A percentile compares a stretch with the other conserved stretches of the same genome.
phyloP scores from a whole-genome alignment of 92 coral and sea anemone species.

The Paramuricea clavata region DNA sequence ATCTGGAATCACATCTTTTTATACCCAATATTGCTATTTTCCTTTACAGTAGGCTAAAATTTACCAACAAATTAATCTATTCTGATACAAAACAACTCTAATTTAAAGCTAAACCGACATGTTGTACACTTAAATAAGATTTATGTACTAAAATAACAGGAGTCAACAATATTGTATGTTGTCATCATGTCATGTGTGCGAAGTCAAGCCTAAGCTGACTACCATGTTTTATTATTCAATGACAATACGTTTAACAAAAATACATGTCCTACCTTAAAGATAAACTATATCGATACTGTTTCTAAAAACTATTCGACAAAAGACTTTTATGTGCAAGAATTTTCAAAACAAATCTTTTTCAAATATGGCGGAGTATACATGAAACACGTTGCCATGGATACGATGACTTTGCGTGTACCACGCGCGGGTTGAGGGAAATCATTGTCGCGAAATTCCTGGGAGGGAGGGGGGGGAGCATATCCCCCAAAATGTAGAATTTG shows the following conservation, averaged over 20 bases:
- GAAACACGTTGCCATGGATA: conserved; percentile 40
- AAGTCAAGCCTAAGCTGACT: too few species aligned
- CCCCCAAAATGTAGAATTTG: too few species aligned
- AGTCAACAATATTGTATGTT: neutral
- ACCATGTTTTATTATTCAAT: neutral
- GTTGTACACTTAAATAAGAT: neutral
- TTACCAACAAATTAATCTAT: too few species aligned
- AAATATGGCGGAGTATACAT: conserved; percentile 46
- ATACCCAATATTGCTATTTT: too few species aligned
- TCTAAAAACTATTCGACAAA: neutral
- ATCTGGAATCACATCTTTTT: too few species aligned
- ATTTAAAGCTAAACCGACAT: neutral
- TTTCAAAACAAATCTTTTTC: conserved; percentile 22
- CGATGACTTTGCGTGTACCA: neutral
- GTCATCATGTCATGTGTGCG: too few species aligned
- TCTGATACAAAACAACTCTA: neutral
- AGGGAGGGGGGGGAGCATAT: too few species aligned
- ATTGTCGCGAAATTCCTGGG: too few species aligned
- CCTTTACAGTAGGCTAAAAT: too few species aligned
- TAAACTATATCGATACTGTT: neutral
- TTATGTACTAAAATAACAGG: neutral
- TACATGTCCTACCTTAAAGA: conserved; percentile 9
- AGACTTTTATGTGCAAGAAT: neutral
- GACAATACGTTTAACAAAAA: neutral
- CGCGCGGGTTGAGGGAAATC: neutral